Percentiles rank a stretch among this genome's conserved stretches.
Evolutionary conservation across 2,797 vertebrate genomes (phyloP).

Genomic region (Leptodactylus fallax): DNA sequence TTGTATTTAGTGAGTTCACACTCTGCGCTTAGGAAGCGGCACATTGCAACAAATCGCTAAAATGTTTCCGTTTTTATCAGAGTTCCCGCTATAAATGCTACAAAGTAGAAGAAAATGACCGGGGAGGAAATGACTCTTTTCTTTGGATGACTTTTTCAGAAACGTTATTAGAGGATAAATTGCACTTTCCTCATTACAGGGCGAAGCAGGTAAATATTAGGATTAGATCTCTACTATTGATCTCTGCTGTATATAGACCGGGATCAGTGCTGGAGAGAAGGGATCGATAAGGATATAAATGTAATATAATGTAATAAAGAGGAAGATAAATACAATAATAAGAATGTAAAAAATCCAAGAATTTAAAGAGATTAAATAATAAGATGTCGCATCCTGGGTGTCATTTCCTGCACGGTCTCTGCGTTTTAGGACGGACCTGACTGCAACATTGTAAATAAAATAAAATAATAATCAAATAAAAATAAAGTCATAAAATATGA

Average conservation of each 20-base stretch:
- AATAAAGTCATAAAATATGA: too few species aligned
- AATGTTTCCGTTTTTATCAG: neutral
- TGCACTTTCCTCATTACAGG: neutral
- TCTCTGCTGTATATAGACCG: constrained; percentile 47
- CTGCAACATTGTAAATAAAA: too few species aligned
- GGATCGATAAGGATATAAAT: constrained; percentile 45
- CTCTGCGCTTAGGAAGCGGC: neutral
- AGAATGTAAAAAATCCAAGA: neutral
- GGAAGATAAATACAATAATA: neutral
- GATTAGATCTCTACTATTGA: constrained; percentile 54
- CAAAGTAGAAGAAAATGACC: neutral
- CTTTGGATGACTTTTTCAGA: neutral
- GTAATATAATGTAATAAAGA: constrained; percentile 34
- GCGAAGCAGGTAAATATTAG: constrained; percentile 56
- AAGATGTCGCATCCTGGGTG: neutral
- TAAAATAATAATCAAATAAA: too few species aligned
- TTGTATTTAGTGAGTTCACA: too few species aligned
- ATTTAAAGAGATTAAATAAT: too few species aligned
- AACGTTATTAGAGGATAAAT: constrained; percentile 46
- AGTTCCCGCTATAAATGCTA: neutral
- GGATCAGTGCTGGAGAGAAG: constrained; percentile 35
- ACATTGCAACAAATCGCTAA: neutral
- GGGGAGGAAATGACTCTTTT: neutral
- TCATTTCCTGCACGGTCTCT: neutral
- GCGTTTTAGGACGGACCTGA: too few species aligned